phyloP scores from a whole-genome alignment of 2,888 invertebrate species.

The Polyommatus iphigenia region DNA sequence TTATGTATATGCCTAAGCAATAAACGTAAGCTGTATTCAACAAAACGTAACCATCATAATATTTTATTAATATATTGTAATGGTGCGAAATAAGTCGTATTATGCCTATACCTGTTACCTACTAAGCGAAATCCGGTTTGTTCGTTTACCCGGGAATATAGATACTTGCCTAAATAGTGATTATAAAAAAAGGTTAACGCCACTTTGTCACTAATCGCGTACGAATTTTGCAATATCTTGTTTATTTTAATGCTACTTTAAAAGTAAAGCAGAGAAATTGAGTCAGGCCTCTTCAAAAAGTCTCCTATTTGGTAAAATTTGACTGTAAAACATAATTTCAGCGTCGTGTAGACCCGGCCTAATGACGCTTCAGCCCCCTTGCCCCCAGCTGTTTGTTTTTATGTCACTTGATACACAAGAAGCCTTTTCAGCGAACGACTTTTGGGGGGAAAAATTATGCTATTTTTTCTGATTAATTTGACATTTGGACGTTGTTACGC shows the following conservation, averaged over 20 bases:
- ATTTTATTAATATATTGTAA: not conserved
- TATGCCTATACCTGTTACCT: too few species aligned
- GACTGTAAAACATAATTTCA: not conserved
- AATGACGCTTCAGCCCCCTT: constrained; percentile 21
- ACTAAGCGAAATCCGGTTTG: too few species aligned
- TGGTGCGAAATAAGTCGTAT: too few species aligned
- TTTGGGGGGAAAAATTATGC: constrained; percentile 34
- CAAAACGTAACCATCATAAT: not conserved
- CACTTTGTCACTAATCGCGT: too few species aligned
- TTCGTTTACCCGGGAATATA: too few species aligned
- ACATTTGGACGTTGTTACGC: not conserved
- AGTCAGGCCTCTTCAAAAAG: too few species aligned
- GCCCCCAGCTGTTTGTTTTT: constrained; percentile 41
- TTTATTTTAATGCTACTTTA: too few species aligned
- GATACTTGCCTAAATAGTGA: too few species aligned
- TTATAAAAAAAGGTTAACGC: too few species aligned
- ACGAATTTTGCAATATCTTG: too few species aligned
- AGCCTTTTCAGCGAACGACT: constrained; percentile 41
- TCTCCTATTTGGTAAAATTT: not conserved
- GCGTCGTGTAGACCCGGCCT: not conserved
- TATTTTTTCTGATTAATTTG: constrained; percentile 32
- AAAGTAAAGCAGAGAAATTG: too few species aligned
- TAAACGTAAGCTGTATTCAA: not conserved
- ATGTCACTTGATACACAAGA: constrained; percentile 43
- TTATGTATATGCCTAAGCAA: not conserved